Evolutionary conservation across 2,888 invertebrate genomes (phyloP), one percentile per base, ranked within the genome.

Genomic region (Rhagium mordax): DNA sequence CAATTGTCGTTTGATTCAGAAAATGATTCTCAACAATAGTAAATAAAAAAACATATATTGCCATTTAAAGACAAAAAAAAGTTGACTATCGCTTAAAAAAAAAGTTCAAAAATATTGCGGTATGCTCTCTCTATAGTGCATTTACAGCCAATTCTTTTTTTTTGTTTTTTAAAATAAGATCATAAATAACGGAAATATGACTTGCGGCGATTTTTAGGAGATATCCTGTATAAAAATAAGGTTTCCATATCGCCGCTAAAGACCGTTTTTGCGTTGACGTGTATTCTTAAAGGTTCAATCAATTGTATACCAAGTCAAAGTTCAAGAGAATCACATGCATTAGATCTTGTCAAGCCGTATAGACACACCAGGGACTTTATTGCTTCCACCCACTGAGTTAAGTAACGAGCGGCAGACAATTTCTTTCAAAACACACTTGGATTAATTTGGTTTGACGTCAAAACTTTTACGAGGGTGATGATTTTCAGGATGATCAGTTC

Each of bases 331-430:
- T 64, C 24, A 21, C 48, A 51, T 64, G 29, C 49, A 16, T 64
- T 49, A 51, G 29, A 48, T 48, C 64, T 48, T 64, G 64, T 24
- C 64, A 64, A 64, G 29, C 51, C 27, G 29, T 64, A 64, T 49
- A 64, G 24, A 64, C 49, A 64, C 64, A 51, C 49, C 49, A 64
- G 64, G 64, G 51, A 48, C 51, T 64, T 64, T 64, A 51, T 64
- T 64, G 51, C 29, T 51, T 64, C 51, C 51, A 21, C 49, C 64
- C 64, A 51, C 64, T 29, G 64, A 27, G 64, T 27, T 51, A 64
- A 64, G 49, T 49, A 49, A 64, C 64, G 20, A 49, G 27, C 49
- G 51, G n/a, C 24, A 64, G 15, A 49, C 64, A 64, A 49, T 64
- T 64, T 51, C 64, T 64, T 64, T 64, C 64, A 64, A 64, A 64